Evolutionary conservation across 2,888 invertebrate genomes (phyloP).

Genomic region (Apodemia mormo): DNA sequence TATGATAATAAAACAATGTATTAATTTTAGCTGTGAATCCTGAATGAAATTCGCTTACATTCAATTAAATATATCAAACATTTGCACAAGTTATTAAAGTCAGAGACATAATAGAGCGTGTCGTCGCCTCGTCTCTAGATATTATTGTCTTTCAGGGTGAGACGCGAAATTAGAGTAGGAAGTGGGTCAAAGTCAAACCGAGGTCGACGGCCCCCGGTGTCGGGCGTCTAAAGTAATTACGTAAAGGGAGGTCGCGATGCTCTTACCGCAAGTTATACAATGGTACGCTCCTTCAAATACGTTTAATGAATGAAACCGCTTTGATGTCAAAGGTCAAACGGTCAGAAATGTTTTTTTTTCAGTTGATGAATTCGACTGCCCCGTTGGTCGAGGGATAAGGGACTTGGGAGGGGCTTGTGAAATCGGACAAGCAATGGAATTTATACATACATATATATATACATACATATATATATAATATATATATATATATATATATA

Average conservation of each 20-base stretch:
- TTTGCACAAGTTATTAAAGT: constrained; percentile 13
- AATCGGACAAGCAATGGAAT: too few species aligned
- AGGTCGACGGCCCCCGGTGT: constrained; percentile 65
- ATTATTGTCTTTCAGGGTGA: constrained; percentile 58
- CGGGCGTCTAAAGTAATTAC: constrained; percentile 71
- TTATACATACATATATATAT: too few species aligned
- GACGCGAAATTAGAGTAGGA: constrained; percentile 75
- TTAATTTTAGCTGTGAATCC: too few species aligned
- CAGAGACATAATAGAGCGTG: constrained; percentile 18
- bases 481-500: too few species aligned
- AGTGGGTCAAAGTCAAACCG: constrained; percentile 77
- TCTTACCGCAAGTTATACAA: constrained; percentile 12
- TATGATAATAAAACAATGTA: too few species aligned
- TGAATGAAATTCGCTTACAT: too few species aligned
- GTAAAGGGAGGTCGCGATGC: constrained; percentile 58
- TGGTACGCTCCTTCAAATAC: constrained; percentile 15
- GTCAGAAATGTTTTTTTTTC: background rate
- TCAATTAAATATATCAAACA: background rate
- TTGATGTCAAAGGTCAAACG: constrained; percentile 1
- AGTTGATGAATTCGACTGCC: too few species aligned
- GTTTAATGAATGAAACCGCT: constrained; percentile 22
- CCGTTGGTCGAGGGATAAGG: too few species aligned
- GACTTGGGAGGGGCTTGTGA: too few species aligned
- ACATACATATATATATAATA: too few species aligned
- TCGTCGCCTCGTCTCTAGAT: constrained; percentile 39